A percentile compares a stretch with the other conserved stretches of the same genome.
These are phyloP conservation scores for Microtus ochrogaster DNA, from an alignment of 2,113 vertebrate species.

Conservation along the genomic window DNA sequence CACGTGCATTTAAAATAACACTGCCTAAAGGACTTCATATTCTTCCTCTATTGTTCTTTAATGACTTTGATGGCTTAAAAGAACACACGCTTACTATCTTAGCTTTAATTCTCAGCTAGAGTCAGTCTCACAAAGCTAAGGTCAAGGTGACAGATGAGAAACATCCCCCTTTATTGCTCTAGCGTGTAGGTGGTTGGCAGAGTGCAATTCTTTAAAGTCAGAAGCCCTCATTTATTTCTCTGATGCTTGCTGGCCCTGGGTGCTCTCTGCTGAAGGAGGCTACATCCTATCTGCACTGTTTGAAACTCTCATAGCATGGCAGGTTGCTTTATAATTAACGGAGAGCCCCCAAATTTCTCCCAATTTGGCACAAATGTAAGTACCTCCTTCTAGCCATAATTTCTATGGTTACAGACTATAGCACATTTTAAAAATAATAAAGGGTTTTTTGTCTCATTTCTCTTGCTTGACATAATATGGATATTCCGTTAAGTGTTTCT, in stretches of 20 bases:
- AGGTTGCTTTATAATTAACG: neutral
- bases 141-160: neutral
- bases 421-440: neutral
- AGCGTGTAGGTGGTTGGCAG: neutral
- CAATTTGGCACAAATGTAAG: neutral
- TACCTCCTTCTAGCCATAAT: neutral
- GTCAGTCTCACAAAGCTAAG: neutral
- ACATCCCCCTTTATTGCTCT: neutral
- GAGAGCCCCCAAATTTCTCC: neutral
- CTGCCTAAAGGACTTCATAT: neutral
- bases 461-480: neutral
- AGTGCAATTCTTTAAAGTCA: neutral
- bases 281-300: neutral
- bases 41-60: neutral
- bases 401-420: neutral
- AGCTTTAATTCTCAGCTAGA: neutral
- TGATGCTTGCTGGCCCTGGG: neutral
- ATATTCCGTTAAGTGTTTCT: neutral
- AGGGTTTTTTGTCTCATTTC: neutral
- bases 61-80: neutral
- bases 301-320: neutral
- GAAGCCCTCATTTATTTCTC: neutral
- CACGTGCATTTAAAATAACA: neutral
- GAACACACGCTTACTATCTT: neutral
- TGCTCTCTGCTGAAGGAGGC: neutral